phyloP scores from a whole-genome alignment of 2,113 vertebrate genomes.

The Formicarius rufipectus region DNA sequence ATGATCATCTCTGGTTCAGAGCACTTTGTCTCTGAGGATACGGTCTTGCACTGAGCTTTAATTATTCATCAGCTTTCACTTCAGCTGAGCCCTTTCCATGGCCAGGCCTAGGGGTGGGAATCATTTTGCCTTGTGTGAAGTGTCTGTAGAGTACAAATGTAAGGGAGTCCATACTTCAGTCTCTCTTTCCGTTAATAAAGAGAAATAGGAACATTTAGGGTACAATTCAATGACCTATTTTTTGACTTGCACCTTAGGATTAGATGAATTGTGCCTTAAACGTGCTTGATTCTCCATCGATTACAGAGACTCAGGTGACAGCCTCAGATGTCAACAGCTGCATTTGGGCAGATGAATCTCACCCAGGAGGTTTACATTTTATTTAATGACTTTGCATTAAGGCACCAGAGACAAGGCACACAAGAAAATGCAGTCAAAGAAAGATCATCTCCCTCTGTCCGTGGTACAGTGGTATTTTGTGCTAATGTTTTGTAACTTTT shows the following conservation, averaged over 20 bases:
- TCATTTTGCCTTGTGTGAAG: background rate
- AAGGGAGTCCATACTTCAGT: background rate
- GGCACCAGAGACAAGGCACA: background rate
- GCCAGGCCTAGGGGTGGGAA: background rate
- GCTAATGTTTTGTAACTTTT: background rate
- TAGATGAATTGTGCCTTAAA: conserved; percentile 34
- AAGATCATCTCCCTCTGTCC: background rate
- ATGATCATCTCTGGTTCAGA: background rate
- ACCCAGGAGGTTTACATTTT: conserved; percentile 26
- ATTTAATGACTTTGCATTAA: conserved; percentile 8
- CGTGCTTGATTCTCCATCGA: background rate
- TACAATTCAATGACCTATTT: background rate
- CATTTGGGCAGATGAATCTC: conserved; percentile 29
- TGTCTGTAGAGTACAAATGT: background rate
- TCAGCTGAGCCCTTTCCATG: background rate
- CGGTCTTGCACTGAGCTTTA: background rate
- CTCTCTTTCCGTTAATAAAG: background rate
- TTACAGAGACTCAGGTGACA: conserved; percentile 5
- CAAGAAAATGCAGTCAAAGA: background rate
- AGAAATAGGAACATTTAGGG: background rate
- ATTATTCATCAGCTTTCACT: background rate
- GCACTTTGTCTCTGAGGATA: background rate
- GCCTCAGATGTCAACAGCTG: conserved; percentile 9
- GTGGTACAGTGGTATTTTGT: background rate
- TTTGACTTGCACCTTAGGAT: conserved; percentile 10